Base-by-base conservation (phyloP, 2,888 invertebrate genomes). In the Eledona agricola region DNA sequence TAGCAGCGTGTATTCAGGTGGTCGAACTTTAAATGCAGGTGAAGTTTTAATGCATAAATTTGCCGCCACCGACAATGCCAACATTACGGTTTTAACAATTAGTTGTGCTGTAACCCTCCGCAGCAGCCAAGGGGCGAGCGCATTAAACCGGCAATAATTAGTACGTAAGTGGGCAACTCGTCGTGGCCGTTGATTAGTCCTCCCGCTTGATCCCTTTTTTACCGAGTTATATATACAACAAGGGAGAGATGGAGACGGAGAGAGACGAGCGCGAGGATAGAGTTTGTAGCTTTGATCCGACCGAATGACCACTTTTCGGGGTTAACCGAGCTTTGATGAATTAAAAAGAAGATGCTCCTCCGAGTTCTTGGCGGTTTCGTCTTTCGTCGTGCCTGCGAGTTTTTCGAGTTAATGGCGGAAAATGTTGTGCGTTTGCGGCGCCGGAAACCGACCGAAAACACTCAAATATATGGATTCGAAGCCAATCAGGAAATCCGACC, bases 401-500 rank as follows among this genome's bases (percentile, higher is more conserved):
- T n/a, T n/a, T n/a, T n/a, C n/a, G n/a, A n/a, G n/a, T n/a, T n/a
- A n/a, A n/a, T n/a, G n/a, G n/a, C n/a, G n/a, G n/a, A n/a, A n/a
- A n/a, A n/a, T n/a, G n/a, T n/a, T n/a, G n/a, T n/a, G n/a, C n/a
- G n/a, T n/a, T n/a, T n/a, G n/a, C n/a, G n/a, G n/a, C n/a, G n/a
- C n/a, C n/a, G n/a, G n/a, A n/a, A n/a, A n/a, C n/a, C n/a, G n/a
- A n/a, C n/a, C n/a, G 52, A 46, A 52, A 38, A 38, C 26, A 40
- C 53, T 47, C 28, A 55, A 62, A 64, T 58, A 57, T 62, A 60
- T 59, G 53, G 58, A 56, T 52, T 57, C 57, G 60, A 58, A 58
- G 56, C 55, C 62, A 63, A 62, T 62, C 63, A 59, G 59, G 56
- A 63, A 58, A 61, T 61, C 58, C 60, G 55, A 54, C 55, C 55